These are phyloP conservation scores for Synanthedon formicaeformis DNA, from an alignment of 2,888 invertebrate species.

Conservation along the genomic window DNA sequence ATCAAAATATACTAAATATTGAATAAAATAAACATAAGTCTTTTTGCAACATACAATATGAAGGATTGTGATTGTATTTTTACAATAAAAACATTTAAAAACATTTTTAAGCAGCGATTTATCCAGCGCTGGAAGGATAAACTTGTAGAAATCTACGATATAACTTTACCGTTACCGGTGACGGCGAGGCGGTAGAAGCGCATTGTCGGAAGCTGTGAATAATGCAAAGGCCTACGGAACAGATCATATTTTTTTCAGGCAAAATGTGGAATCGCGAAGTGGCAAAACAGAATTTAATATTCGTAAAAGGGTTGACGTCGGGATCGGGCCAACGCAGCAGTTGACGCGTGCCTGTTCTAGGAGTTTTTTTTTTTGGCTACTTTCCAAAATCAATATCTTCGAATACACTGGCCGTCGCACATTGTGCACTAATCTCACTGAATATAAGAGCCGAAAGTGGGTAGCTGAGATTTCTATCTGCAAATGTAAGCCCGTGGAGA, in stretches of 20 bases:
- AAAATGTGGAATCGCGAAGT: slow-evolving; percentile 64
- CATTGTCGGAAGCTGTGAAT: slow-evolving; percentile 45
- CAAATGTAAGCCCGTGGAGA: not conserved
- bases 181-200: slow-evolving; percentile 13
- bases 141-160: too few relatives aligned
- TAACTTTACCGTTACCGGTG: slow-evolving; percentile 1
- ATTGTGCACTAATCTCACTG: slow-evolving; percentile 61
- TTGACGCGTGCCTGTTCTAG: slow-evolving; percentile 65
- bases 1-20: too few relatives aligned
- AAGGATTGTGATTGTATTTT: too few relatives aligned
- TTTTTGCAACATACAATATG: too few relatives aligned
- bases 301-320: slow-evolving; percentile 69
- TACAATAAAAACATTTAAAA: too few relatives aligned
- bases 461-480: slow-evolving; percentile 20
- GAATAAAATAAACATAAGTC: too few relatives aligned
- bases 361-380: slow-evolving; percentile 66
- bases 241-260: slow-evolving; percentile 54
- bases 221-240: slow-evolving; percentile 50
- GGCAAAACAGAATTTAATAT: slow-evolving; percentile 72
- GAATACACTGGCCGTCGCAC: slow-evolving; percentile 58
- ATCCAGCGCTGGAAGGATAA: too few relatives aligned
- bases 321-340: slow-evolving; percentile 60
- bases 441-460: slow-evolving; percentile 23
- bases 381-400: slow-evolving; percentile 69
- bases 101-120: too few relatives aligned